These are phyloP conservation scores for Takifugu rubripes DNA, from an alignment of 2,797 vertebrate species.

Conservation along the genomic window DNA sequence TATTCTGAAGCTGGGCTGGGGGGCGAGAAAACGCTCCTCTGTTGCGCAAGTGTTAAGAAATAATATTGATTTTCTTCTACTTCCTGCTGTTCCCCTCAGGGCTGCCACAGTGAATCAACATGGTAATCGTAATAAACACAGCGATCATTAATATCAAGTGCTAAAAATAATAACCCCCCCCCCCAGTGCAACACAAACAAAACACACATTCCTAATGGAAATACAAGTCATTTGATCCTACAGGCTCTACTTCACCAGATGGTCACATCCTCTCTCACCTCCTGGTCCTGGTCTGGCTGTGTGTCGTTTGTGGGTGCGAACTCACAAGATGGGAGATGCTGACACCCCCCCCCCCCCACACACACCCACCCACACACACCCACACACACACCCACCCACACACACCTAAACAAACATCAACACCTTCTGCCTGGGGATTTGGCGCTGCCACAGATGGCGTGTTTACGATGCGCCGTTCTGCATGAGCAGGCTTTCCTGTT, in stretches of 20 bases:
- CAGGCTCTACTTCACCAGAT: conserved; percentile 51
- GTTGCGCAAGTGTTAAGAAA: too few relatives aligned
- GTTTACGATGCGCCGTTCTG: conserved; percentile 63
- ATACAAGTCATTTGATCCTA: conserved; percentile 45
- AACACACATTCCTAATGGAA: conserved; percentile 20
- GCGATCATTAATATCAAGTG: neutral
- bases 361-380: conserved; percentile 29
- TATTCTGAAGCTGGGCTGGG: too few relatives aligned
- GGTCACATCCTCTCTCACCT: conserved; percentile 57
- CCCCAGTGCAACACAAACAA: conserved; percentile 2
- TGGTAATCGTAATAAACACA: too few relatives aligned
- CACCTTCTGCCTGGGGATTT: conserved; percentile 38
- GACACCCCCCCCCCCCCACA: conserved; percentile 38
- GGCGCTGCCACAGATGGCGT: conserved; percentile 62
- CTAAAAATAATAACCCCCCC: neutral
- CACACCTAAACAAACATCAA: conserved; percentile 34
- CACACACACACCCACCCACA: conserved; percentile 38
- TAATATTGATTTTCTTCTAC: too few relatives aligned
- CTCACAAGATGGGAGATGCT: conserved; percentile 10
- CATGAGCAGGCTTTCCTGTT: conserved; percentile 60
- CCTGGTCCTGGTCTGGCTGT: conserved; percentile 33
- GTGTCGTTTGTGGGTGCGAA: conserved; percentile 40
- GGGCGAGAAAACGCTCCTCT: too few relatives aligned
- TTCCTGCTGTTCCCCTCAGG: too few relatives aligned
- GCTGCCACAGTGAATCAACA: too few relatives aligned